These are phyloP conservation scores for Drosophila anomalata DNA, from an alignment of 2,888 invertebrate genomes.

Conservation along the genomic window DNA sequence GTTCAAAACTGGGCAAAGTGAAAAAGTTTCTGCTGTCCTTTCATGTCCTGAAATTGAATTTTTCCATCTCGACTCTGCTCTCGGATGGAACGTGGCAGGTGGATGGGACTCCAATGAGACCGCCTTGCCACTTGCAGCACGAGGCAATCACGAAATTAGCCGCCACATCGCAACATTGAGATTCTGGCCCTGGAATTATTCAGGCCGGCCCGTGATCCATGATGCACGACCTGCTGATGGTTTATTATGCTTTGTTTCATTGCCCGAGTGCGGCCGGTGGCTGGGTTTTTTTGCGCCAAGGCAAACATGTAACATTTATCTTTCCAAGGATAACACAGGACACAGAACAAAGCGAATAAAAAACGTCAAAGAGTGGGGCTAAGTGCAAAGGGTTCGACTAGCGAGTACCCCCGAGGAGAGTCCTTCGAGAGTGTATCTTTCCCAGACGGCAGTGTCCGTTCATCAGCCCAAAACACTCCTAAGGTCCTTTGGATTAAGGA, in stretches of 20 bases:
- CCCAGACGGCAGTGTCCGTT: too few species aligned
- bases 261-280: not conserved
- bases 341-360: conserved; percentile 10
- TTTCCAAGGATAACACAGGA: conserved; percentile 54
- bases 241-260: conserved; percentile 18
- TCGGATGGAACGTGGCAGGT: conserved; percentile 24
- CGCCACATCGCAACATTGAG: conserved; percentile 27
- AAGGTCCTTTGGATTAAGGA: conserved; percentile 10
- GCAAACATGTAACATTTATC: conserved; percentile 74
- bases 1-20: conserved; percentile 29
- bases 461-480: too few species aligned
- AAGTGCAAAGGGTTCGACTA: not conserved
- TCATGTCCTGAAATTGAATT: conserved; percentile 18
- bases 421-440: too few species aligned
- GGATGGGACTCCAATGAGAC: conserved; percentile 28
- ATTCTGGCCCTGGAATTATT: conserved; percentile 56
- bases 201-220: conserved; percentile 31
- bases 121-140: conserved; percentile 18
- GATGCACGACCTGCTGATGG: conserved; percentile 57
- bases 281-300: conserved; percentile 27
- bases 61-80: conserved; percentile 7
- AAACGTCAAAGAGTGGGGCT: conserved; percentile 10
- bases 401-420: not conserved
- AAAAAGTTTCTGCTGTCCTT: conserved; percentile 37
- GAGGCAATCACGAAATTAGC: conserved; percentile 51